Evolutionary conservation across 92 coral and sea anemone species (phyloP), one percentile per base, ranked within the genome.

Genomic region (Phenganax subtilis): DNA sequence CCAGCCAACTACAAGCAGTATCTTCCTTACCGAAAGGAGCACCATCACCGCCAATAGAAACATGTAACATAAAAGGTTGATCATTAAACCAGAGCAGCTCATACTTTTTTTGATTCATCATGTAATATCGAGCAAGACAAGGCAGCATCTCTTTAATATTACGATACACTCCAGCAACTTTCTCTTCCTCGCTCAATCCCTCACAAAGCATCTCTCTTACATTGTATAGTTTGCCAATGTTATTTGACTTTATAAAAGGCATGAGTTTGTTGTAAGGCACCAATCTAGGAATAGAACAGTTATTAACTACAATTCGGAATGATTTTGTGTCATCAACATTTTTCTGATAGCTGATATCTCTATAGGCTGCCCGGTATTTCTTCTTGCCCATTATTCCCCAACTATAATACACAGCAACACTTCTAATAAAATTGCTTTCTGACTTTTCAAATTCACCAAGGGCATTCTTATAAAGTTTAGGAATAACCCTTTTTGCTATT

Each of bases 401-500:
- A 64, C 70, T 64, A 28, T 64, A 64, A 28, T 64, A 64, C 47
- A 64, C 70, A 44, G 37, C 70, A 64, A 64, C 70, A 64, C 67
- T 61, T 61, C 67, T 12, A 12, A 61, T 17, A 12, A 8, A 61
- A 61, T 17, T 61, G 67, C 67, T 61, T 15, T 61, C 67, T 61
- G 67, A 61, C 67, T 61, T 17, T 28, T 61, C 67, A 61, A 61
- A 61, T 37, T 75, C 62, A 20, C 25, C 61, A 14, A 55, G 29
- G 0, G 44, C 64, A 57, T 75, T 27, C 62, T 84, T 84, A 55
- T 65, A 84, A 28, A 84, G 9, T 54, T 77, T 84, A 30, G 87
- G 87, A 14, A 77, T 14, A 55, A 77, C 66, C 56, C 72, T 57
- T 47, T 75, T 74, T 29, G 53, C 55, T 17, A 85, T 56, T 80